These are phyloP conservation scores for Drosophila meridiana DNA, from an alignment of 2,888 invertebrate genomes.

Conservation along the genomic window DNA sequence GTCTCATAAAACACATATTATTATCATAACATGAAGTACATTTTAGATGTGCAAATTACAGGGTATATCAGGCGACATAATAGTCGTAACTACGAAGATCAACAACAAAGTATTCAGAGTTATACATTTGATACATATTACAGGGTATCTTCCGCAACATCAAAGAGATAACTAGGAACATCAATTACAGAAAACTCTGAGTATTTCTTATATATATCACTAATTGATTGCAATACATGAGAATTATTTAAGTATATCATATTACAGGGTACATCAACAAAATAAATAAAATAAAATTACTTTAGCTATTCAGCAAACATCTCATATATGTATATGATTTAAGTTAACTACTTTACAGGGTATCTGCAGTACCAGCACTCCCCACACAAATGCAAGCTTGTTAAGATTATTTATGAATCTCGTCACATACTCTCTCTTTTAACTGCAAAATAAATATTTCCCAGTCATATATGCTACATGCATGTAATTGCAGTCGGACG, in stretches of 20 bases:
- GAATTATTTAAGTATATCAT: background rate
- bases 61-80: background rate
- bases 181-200: background rate
- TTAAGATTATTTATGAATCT: conserved; percentile 12
- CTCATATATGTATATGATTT: background rate
- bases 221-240: background rate
- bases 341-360: background rate
- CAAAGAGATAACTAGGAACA: background rate
- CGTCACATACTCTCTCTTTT: conserved; percentile 17
- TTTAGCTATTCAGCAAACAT: background rate
- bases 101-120: background rate
- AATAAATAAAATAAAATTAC: no score
- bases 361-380: background rate
- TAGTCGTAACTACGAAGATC: background rate
- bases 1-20: no score
- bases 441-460: conserved; percentile 40
- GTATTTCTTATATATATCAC: background rate
- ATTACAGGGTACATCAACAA: background rate
- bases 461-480: conserved; percentile 6
- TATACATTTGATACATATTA: no score
- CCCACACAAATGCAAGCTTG: background rate
- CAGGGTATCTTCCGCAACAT: background rate
- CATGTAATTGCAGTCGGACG: conserved; percentile 20
- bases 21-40: background rate
- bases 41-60: background rate